phyloP scores from a whole-genome alignment of 2,888 invertebrate species.

The Melieria crassipennis region DNA sequence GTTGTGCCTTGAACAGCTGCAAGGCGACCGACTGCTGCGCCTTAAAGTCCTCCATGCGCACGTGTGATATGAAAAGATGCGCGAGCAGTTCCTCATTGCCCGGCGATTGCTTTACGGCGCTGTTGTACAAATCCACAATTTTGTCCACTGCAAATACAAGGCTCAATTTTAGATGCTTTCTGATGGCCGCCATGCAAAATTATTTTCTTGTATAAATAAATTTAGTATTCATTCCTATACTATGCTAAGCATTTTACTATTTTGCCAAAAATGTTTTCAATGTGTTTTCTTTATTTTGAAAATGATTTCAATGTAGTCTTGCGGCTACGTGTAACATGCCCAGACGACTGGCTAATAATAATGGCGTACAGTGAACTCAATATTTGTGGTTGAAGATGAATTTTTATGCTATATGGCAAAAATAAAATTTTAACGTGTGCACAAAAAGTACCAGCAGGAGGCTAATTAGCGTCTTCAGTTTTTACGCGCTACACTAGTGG shows the following conservation, averaged over 20 bases:
- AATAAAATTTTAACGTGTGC: constrained; percentile 23
- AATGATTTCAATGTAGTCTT: too few species aligned
- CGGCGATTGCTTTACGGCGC: constrained; percentile 85
- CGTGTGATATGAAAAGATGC: constrained; percentile 95
- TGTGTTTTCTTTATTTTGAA: too few species aligned
- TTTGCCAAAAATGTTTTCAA: too few species aligned
- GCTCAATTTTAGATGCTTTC: not conserved
- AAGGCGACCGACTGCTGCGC: constrained; percentile 91
- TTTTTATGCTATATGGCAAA: not conserved
- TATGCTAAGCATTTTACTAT: too few species aligned
- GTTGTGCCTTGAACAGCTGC: constrained; percentile 87
- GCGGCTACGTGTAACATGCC: too few species aligned
- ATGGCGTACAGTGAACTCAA: too few species aligned
- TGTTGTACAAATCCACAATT: constrained; percentile 89
- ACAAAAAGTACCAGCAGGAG: not conserved
- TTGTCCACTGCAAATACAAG: constrained; percentile 75
- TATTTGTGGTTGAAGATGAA: too few species aligned
- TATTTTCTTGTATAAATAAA: too few species aligned
- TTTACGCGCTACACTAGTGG: too few species aligned
- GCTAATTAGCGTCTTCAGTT: constrained; percentile 4
- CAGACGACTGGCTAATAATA: too few species aligned
- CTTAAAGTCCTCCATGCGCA: constrained; percentile 87
- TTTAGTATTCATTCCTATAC: too few species aligned
- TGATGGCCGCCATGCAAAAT: too few species aligned
- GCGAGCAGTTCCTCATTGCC: constrained; percentile 91